Conservation (phyloP, 2,113 vertebrate genomes). For the Siphamia tubifer region DNA sequence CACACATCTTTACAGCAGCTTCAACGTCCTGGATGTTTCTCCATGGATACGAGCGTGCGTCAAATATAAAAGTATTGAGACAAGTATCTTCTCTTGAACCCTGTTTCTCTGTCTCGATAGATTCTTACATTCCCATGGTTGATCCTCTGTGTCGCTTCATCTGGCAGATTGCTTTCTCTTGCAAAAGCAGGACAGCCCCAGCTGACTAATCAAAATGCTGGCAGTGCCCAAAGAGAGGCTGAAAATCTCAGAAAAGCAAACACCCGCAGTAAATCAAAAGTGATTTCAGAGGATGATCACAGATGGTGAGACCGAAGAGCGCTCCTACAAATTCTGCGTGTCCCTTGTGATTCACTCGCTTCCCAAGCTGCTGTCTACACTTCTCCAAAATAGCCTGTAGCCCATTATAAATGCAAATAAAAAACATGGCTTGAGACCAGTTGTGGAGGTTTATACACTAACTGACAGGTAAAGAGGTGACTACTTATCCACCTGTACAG, state of each 20-base stretch:
- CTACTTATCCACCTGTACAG: neutral
- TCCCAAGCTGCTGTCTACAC: constrained; percentile 48
- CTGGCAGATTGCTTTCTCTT: constrained; percentile 48
- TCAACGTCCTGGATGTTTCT: neutral
- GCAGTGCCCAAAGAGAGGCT: constrained; percentile 28
- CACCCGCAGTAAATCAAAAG: constrained; percentile 58
- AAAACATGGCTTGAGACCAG: constrained; percentile 72
- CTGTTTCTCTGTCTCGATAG: constrained; percentile 9
- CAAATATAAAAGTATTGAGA: constrained; percentile 10
- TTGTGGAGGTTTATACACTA: constrained; percentile 14
- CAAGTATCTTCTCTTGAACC: neutral
- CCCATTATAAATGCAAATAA: constrained; percentile 73
- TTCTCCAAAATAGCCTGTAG: constrained; percentile 44
- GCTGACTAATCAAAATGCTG: constrained; percentile 64
- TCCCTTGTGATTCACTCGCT: constrained; percentile 36
- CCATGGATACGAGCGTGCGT: neutral
- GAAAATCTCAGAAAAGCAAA: constrained; percentile 52
- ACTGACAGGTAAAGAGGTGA: constrained; percentile 32
- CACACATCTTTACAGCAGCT: neutral
- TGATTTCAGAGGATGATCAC: constrained; percentile 68
- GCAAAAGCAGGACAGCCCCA: constrained; percentile 50
- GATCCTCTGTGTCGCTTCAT: constrained; percentile 22
- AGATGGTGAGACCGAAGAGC: constrained; percentile 60
- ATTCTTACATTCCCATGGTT: constrained; percentile 19
- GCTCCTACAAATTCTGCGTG: constrained; percentile 30